Evolutionary conservation across 1,140 invertebrate species (phyloP).

Genomic region (Proctacanthus coquilletti): DNA sequence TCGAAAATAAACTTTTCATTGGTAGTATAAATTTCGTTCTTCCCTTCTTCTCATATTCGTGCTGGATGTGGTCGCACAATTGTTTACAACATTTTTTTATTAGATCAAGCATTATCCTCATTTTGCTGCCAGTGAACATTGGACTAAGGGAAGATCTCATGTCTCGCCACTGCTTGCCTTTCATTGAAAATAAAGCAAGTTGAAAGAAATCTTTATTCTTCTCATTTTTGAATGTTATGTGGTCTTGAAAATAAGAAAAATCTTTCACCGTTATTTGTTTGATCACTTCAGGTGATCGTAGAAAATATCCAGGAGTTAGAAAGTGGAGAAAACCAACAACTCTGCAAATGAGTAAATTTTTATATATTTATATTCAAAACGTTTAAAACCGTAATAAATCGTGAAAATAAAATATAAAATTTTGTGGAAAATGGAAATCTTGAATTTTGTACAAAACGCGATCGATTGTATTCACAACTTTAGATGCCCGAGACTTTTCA

Average conservation of each 20-base stretch:
- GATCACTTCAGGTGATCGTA: conserved; percentile 30
- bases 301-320: no score
- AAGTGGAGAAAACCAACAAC: no score
- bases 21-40: conserved; percentile 22
- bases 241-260: conserved; percentile 33
- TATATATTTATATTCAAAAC: no score
- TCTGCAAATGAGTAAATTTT: no score
- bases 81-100: conserved; percentile 26
- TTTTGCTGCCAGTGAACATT: conserved; percentile 31
- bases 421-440: no score
- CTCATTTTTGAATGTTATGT: no score
- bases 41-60: conserved; percentile 5
- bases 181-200: conserved; percentile 27
- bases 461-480: no score
- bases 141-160: conserved; percentile 30
- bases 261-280: conserved; percentile 31
- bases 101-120: conserved; percentile 32
- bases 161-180: conserved; percentile 29
- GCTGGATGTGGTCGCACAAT: conserved; percentile 17
- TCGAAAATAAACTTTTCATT: conserved; percentile 34
- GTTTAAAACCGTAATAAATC: no score
- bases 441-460: no score
- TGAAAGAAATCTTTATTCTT: no score
- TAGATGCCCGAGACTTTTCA: no score
- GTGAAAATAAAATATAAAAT: no score